Evolutionary conservation across 2,113 vertebrate genomes (phyloP), one percentile per base, ranked within the genome.

Genomic region (Otolemur garnettii): DNA sequence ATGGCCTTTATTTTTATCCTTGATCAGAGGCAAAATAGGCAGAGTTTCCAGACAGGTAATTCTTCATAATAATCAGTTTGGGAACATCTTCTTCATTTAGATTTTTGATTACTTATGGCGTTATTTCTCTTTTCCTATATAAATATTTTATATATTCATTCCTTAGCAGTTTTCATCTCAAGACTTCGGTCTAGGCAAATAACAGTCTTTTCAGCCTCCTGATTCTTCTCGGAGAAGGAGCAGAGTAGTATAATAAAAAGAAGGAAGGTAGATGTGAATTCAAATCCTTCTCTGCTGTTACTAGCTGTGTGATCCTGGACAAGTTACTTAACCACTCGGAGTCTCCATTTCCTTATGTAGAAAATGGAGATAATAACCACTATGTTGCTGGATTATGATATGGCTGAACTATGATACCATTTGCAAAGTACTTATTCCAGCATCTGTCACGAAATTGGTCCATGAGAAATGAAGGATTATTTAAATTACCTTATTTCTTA

Each of bases 381-480:
- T 13, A 19, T 53, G 62, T 71, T 84, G 22, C 33, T 91, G 24
- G 53, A 85, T 66, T 82, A 42, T 91, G 57, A n/a, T 88, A 60
- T 72, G 71, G 79, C 38, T 75, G 71, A 82, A 91, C 21, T 72
- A 28, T 64, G 57, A 18, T 60, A 81, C 50, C 72, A 84, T 93
- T 72, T 90, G 50, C 42, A 77, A 93, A 68, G 62, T 72, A 83
- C 59, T 87, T 87, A 68, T 30, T 84, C 14, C 13, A 93, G 6
- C 55, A 91, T 13, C 42, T 87, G 62, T 59, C 35, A 78, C 28
- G 24, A 62, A 94, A 87, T 24, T 91, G 30, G 84, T 83, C 38
- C 72, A 11, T 92, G 35, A 86, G 28, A 95, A 95, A 92, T 82
- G 50, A 90, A 91, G 64, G 64, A 75, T 79, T 26, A n/a, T 28